Evolutionary conservation across 1,140 invertebrate species (phyloP).

Genomic region (Trichonephila clavipes): DNA sequence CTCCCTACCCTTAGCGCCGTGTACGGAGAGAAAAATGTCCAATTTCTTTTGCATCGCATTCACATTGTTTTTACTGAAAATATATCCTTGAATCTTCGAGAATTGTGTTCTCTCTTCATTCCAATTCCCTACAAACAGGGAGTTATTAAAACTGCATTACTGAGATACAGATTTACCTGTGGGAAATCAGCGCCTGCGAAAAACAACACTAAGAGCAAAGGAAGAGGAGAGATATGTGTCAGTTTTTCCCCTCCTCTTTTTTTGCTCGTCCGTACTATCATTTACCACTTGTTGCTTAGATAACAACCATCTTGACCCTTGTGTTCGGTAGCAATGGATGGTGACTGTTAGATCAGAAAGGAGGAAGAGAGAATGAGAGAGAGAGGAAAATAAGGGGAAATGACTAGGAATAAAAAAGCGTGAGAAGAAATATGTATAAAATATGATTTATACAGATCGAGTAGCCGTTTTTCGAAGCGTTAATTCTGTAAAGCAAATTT

Average conservation of each 20-base stretch:
- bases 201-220: background rate
- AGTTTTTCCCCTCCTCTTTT: background rate
- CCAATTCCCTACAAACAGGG: background rate
- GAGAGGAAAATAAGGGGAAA: too few relatives aligned
- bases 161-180: conserved; percentile 41
- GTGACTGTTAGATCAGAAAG: background rate
- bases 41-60: background rate
- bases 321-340: background rate
- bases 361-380: too few relatives aligned
- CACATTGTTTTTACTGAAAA: too few relatives aligned
- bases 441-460: background rate
- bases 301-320: conserved; percentile 7
- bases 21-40: background rate
- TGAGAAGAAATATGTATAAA: background rate
- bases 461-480: background rate
- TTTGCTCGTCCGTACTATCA: background rate
- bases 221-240: background rate
- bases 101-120: conserved; percentile 14
- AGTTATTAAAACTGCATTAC: conserved; percentile 67
- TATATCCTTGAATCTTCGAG: background rate
- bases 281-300: conserved; percentile 56
- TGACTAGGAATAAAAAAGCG: background rate
- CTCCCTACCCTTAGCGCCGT: background rate
- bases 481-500: background rate
- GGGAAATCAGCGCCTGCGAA: conserved; percentile 48